These are phyloP conservation scores for Volucella inanis DNA, from an alignment of 2,888 invertebrate species.

Conservation along the genomic window DNA sequence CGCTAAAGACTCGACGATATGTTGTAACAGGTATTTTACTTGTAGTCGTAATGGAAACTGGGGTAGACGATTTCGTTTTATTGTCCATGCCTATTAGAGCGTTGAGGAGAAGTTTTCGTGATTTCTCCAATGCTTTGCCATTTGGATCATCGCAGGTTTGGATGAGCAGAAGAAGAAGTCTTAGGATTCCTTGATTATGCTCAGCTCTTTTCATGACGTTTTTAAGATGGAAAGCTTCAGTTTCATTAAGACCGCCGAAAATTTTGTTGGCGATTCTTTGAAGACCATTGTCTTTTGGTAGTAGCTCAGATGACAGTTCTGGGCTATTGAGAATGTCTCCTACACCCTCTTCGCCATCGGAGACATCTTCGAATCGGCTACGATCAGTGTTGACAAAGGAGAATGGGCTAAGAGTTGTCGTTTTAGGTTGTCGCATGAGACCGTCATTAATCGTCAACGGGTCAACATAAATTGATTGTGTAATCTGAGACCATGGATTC, in stretches of 20 bases:
- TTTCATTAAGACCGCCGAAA: conserved; percentile 89
- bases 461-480: conserved; percentile 87
- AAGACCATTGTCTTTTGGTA: conserved; percentile 87
- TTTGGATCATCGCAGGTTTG: conserved; percentile 90
- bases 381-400: conserved; percentile 77
- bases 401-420: conserved; percentile 81
- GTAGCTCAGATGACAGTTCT: conserved; percentile 84
- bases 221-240: conserved; percentile 89
- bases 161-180: conserved; percentile 89
- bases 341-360: conserved; percentile 80
- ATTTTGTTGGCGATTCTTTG: conserved; percentile 89
- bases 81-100: conserved; percentile 87
- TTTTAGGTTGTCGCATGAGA: conserved; percentile 83
- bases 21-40: conserved; percentile 77
- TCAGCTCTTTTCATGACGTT: conserved; percentile 92
- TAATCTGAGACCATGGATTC: conserved; percentile 84
- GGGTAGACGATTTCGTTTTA: conserved; percentile 78
- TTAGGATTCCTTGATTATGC: conserved; percentile 89
- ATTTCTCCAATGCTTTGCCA: conserved; percentile 88
- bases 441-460: conserved; percentile 89
- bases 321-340: conserved; percentile 83
- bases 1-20: conserved; percentile 77
- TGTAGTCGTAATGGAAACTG: conserved; percentile 83
- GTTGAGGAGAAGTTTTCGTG: conserved; percentile 87
- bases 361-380: conserved; percentile 57